These are phyloP conservation scores for Netelia inedita DNA, from an alignment of 2,888 invertebrate genomes.

Conservation along the genomic window DNA sequence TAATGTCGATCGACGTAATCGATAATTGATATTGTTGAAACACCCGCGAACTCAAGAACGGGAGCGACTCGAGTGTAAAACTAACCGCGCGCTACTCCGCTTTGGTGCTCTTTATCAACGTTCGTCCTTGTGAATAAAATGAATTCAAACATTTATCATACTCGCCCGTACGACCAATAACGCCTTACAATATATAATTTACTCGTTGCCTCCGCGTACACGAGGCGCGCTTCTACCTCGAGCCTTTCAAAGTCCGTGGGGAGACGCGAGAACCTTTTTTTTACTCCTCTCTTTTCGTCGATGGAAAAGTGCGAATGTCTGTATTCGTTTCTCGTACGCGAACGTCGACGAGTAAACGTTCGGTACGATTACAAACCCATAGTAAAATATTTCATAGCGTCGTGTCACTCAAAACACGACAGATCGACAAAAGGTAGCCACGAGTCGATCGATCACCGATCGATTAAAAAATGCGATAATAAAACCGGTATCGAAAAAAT, in stretches of 20 bases:
- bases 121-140: slow-evolving; percentile 63
- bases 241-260: slow-evolving; percentile 47
- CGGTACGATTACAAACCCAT: neutral
- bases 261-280: slow-evolving; percentile 18
- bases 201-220: neutral
- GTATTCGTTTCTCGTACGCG: neutral
- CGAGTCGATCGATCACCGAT: too few species aligned
- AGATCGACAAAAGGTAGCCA: too few species aligned
- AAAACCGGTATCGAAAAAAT: too few species aligned
- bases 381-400: too few species aligned
- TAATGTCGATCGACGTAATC: too few species aligned
- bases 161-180: neutral
- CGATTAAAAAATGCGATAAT: too few species aligned
- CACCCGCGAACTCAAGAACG: too few species aligned
- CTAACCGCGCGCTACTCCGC: too few species aligned
- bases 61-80: too few species aligned
- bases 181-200: neutral
- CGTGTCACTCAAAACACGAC: too few species aligned
- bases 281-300: slow-evolving; percentile 12
- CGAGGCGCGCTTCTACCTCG: neutral
- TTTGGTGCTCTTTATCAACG: slow-evolving; percentile 31
- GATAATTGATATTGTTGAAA: too few species aligned
- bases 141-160: slow-evolving; percentile 39
- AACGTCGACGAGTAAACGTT: neutral
- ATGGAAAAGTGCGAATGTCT: slow-evolving; percentile 32